Evolutionary conservation across 2,888 invertebrate genomes (phyloP).

Genomic region (Tryphoninae sp.): DNA sequence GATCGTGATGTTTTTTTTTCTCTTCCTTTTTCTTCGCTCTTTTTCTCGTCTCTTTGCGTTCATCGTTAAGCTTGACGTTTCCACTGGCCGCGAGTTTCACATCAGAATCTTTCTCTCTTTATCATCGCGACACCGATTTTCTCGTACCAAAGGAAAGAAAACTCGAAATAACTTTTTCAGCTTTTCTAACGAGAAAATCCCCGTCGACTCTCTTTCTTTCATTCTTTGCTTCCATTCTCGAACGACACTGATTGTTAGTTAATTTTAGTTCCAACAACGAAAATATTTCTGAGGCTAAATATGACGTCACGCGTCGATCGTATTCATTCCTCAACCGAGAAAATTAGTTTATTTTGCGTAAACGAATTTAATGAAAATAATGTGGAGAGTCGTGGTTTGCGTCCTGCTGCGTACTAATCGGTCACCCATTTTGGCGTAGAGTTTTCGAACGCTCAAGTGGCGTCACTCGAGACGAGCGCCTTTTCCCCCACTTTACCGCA

Average conservation of each 20-base stretch:
- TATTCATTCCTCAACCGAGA: neutral
- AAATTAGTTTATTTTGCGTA: neutral
- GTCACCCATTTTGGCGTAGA: no score
- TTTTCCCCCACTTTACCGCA: no score
- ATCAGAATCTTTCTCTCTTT: conserved; percentile 58
- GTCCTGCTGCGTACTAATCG: no score
- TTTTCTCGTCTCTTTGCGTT: conserved; percentile 59
- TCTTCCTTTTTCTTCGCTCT: conserved; percentile 38
- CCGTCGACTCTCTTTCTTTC: no score
- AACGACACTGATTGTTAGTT: no score
- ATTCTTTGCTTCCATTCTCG: neutral
- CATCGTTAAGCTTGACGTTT: conserved; percentile 67
- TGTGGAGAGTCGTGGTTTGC: no score
- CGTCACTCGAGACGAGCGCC: no score
- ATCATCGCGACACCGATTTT: conserved; percentile 50
- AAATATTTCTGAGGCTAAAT: no score
- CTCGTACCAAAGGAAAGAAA: conserved; percentile 41
- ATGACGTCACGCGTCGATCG: no score
- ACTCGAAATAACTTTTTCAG: conserved; percentile 37
- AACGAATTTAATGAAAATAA: neutral
- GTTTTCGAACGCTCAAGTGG: no score
- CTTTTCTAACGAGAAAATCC: conserved; percentile 39
- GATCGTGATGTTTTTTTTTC: conserved; percentile 49
- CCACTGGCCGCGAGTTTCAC: conserved; percentile 64
- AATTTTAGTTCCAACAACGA: no score